Conservation (phyloP, 2,888 invertebrate genomes). For the Trichopoda pennipes region DNA sequence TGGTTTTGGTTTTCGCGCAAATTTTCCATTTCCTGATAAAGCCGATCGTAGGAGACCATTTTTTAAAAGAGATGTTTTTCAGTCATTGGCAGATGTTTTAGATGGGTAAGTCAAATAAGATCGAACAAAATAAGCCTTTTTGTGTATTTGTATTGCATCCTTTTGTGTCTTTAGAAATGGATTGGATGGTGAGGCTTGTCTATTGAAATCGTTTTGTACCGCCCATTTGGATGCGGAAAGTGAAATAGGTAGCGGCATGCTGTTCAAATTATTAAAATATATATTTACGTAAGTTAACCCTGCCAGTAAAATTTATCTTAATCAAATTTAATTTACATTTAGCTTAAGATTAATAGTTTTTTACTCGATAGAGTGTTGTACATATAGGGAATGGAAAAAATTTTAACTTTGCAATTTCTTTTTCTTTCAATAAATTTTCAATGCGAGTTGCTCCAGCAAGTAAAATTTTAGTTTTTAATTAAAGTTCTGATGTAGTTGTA, state of each 20-base stretch:
- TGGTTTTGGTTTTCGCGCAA: constrained; percentile 87
- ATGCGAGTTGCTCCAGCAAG: no score
- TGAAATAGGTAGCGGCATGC: constrained; percentile 78
- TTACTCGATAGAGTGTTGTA: no score
- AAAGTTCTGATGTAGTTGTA: no score
- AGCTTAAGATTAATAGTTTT: no score
- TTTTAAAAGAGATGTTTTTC: constrained; percentile 84
- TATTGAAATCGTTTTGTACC: constrained; percentile 87
- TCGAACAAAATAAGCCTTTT: background rate
- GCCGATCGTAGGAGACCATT: constrained; percentile 82
- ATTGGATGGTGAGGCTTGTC: constrained; percentile 86
- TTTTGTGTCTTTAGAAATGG: constrained; percentile 84
- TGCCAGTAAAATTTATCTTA: no score
- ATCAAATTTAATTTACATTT: no score
- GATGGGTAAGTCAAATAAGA: constrained; percentile 81
- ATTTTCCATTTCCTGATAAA: constrained; percentile 83
- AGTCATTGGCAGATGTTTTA: constrained; percentile 83
- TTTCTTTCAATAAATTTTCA: no score
- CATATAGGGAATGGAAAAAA: no score
- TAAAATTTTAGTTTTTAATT: no score
- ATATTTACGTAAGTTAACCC: constrained; percentile 82
- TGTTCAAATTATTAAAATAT: constrained; percentile 83
- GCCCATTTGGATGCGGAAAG: constrained; percentile 77
- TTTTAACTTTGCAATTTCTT: no score
- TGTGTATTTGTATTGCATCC: background rate